Base-by-base conservation (phyloP, 2,113 vertebrate species). In the Chauna torquata region DNA sequence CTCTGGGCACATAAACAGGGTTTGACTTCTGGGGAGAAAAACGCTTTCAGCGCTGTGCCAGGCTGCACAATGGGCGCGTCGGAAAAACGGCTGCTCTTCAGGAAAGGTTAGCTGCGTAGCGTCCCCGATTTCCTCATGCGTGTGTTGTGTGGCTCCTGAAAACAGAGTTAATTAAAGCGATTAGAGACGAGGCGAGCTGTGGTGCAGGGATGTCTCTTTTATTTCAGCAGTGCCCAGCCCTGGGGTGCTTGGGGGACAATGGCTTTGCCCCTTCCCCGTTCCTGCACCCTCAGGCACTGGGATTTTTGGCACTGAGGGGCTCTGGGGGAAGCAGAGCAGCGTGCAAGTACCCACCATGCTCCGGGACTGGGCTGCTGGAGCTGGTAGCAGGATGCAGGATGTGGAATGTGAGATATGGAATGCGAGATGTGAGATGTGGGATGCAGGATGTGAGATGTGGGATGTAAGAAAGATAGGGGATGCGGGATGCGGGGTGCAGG, bases 81-180 rank as follows among this genome's bases (percentile, higher is more conserved):
- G 11, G 38, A 61, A n/a, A 65, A n/a, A 42, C 13, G 32, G 13
- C 6, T 1, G 1, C 16, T 9, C 18, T 12, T 12, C 4, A 10
- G 77, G 61, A 28, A 34, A 8, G 42, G 15, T 3, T 20, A 1
- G 3, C 7, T 12, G 23, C 3, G 23, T 4, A 3, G 5, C 4
- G 20, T 5, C 47, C 6, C 47, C 6, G 66, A 14, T 11, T 23
- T 13, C 44, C 16, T 9, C n/a, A 27, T 22, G 2, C 11, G 2
- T 13, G 24, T 6, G 28, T 22, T 71, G 18, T 28, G 7, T 1
- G 7, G 6, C 50, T 49, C 50, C 59, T 4, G 10, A 27, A 40
- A 22, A 54, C 7, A 5, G 16, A 32, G 55, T 17, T 10, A 57
- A 17, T 57, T 57, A 17, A 57, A 57, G 54, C 30, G 19, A 57